Base-by-base conservation (phyloP, 2,797 vertebrate genomes). In the Rachycentron canadum region DNA sequence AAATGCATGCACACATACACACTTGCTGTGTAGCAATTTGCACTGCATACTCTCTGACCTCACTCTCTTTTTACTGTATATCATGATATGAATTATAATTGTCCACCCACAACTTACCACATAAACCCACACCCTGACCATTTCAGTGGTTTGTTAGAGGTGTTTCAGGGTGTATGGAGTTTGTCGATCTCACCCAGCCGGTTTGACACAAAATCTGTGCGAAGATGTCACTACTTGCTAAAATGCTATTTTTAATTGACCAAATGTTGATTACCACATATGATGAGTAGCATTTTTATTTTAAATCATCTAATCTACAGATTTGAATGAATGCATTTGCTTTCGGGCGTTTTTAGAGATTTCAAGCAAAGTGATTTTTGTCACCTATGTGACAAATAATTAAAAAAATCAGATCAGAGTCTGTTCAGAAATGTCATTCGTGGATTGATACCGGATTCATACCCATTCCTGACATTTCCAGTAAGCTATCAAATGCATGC, bases 41-140 rank as follows among this genome's bases (percentile, higher is more conserved):
- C 45, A 40, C 32, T 45, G 67, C 60, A 76, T 79, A 55, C 73
- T 74, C 59, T 69, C 47, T 61, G 68, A 73, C 79, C 73, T 66
- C 61, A 50, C 59, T 53, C 64, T 25, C 23, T 68, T 79, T 82
- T 74, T 50, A 69, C 58, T 65, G 45, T 73, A 72, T 57, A 57
- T 19, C 34, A 23, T 61, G 40, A 34, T 58, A 69, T 76, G 71
- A 88, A 83, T 87, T 60, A 71, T 58, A 81, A 86, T 78, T 0
- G 8, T 26, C 8, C 23, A 40, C 36, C 26, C 21, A 43, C 34
- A 49, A 43, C n/a, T 62, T 62, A 72, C 57, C 76, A 53, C 56
- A 79, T 32, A 59, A 60, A 21, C n/a, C 36, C 47, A 73, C 21
- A 58, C 17, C 2, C 23, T 59, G 34, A 50, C 43, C 26, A 53